Conservation (phyloP, 1,140 invertebrate genomes). For the Cepaea nemoralis region DNA sequence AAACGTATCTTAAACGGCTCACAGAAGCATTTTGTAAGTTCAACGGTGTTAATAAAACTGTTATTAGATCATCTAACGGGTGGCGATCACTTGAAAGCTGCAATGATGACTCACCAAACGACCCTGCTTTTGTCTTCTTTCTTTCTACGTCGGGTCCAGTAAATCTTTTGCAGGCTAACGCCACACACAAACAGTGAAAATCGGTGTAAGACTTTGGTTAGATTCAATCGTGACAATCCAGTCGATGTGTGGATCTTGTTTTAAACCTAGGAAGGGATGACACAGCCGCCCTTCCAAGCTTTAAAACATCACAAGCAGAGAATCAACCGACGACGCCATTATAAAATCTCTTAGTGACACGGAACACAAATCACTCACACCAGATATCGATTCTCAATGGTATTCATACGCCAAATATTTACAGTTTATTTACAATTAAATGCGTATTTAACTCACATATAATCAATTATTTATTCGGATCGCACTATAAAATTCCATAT, state of each 20-base stretch:
- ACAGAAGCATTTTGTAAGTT: neutral
- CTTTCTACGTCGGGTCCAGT: neutral
- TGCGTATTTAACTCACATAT: neutral
- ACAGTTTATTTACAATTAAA: neutral
- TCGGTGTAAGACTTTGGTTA: constrained; percentile 13
- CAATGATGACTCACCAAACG: neutral
- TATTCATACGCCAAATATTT: neutral
- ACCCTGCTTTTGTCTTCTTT: neutral
- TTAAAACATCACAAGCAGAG: constrained; percentile 38
- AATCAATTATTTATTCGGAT: neutral
- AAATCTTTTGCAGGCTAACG: neutral
- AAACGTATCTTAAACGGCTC: neutral
- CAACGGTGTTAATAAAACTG: neutral
- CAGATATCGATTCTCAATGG: neutral
- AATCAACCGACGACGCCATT: constrained; percentile 39
- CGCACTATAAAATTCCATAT: neutral
- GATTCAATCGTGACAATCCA: constrained; percentile 36
- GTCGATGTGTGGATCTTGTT: constrained; percentile 19
- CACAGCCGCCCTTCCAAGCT: constrained; percentile 29
- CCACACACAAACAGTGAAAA: neutral
- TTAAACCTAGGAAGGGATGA: constrained; percentile 32
- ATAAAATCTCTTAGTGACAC: constrained; percentile 35
- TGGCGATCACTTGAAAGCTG: neutral
- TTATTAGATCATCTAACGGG: neutral
- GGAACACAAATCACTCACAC: constrained; percentile 7